These are phyloP conservation scores for Hippocampus mohnikei DNA, from an alignment of 2,113 vertebrate species.

Conservation along the genomic window DNA sequence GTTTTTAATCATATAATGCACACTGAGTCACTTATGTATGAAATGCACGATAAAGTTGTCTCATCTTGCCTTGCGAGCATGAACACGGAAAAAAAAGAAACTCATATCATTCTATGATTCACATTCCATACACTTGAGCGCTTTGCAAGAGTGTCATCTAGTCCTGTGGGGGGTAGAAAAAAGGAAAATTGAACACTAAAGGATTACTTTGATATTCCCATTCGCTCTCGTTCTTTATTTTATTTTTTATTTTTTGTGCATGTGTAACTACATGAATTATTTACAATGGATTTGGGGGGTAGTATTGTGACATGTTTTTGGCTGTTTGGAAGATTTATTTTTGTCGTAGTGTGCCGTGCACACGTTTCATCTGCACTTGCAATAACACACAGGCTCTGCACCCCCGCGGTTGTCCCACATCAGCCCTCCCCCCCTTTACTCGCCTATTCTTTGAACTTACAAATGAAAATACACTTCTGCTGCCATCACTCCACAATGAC, in stretches of 20 bases:
- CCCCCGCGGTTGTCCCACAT: conserved; percentile 17
- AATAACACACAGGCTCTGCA: conserved; percentile 37
- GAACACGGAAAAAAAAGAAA: background rate
- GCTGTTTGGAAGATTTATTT: conserved; percentile 39
- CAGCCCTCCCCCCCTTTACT: background rate
- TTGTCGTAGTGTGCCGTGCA: conserved; percentile 37
- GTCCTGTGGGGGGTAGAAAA: background rate
- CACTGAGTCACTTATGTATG: too few relatives aligned
- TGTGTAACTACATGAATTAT: conserved; percentile 25
- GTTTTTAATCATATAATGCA: too few relatives aligned
- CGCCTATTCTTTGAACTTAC: conserved; percentile 24
- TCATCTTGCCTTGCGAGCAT: background rate
- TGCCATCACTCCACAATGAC: conserved; percentile 43
- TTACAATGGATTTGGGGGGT: conserved; percentile 32
- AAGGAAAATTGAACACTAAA: conserved; percentile 15
- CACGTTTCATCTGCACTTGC: conserved; percentile 41
- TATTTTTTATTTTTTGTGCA: conserved; percentile 6
- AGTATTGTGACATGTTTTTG: conserved; percentile 31
- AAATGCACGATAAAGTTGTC: too few relatives aligned
- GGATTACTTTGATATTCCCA: conserved; percentile 14
- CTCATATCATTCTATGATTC: conserved; percentile 3
- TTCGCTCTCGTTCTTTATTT: conserved; percentile 6
- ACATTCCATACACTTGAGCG: conserved; percentile 3
- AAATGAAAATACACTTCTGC: conserved; percentile 47
- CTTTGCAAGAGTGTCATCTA: background rate